Evolutionary conservation across 2,797 vertebrate species (phyloP), one percentile per base, ranked within the genome.

Genomic region (Spheniscus humboldti): DNA sequence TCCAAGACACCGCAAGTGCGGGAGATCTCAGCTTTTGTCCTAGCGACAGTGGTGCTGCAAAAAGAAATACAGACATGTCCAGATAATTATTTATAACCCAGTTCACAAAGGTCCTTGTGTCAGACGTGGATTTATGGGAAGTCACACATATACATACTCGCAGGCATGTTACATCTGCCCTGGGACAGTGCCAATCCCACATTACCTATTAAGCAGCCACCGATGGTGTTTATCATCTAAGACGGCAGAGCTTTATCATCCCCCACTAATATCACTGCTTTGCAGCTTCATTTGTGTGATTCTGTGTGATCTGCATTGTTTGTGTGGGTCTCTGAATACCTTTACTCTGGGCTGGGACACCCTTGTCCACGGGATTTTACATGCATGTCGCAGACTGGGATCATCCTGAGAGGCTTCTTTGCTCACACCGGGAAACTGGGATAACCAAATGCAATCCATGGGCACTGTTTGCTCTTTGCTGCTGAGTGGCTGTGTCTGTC

Each of bases 21-120:
- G 75, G 24, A 90, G 62, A 91, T 47, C 80, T 92, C 55, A 76
- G 39, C 68, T 88, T 87, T 69, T 92, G 64, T 96, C 57, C 82
- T 35, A 37, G 55, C 9, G 22, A 47, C 0, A 0, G n/a, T 83
- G 50, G 8, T 35, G 37, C 47, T 78, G 79, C 57, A 81, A 72
- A 86, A 95, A 96, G 91, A 96, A 96, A 94, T 94, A 95, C 68
- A 91, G 89, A 81, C n/a, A n/a, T 23, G 89, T 90, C 87, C 85
- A 84, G 66, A 80, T 90, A 83, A 91, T 86, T 95, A 96, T 97
- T 93, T 94, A 94, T 84, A 78, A 71, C 50, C 4, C 22, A 68
- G 92, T 83, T 94, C 89, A 72, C n/a, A 86, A 66, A 95, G 95
- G 94, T 96, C 76, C 11, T 72, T 0, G 13, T 92, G 96, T 83